phyloP scores from a whole-genome alignment of 2,888 invertebrate genomes.

The Druceiella hillmani region DNA sequence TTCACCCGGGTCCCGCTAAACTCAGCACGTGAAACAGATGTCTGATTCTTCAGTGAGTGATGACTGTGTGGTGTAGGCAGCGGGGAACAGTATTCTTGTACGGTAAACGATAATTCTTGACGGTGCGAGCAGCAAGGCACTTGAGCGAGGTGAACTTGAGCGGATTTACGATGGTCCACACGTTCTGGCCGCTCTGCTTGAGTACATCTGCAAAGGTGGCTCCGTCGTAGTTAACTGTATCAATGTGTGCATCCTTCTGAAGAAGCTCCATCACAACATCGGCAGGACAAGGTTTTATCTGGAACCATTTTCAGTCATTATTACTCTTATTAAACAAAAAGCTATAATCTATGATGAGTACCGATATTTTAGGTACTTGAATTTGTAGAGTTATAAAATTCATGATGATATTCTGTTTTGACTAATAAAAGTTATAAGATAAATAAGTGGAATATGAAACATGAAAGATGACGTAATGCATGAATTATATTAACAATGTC shows the following conservation, averaged over 20 bases:
- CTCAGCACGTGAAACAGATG: not conserved
- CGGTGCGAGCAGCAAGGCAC: constrained; percentile 80
- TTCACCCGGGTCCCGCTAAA: too few relatives aligned
- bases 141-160: constrained; percentile 74
- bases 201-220: constrained; percentile 70
- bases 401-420: too few relatives aligned
- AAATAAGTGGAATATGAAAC: too few relatives aligned
- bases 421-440: too few relatives aligned
- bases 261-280: constrained; percentile 69
- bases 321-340: too few relatives aligned
- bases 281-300: constrained; percentile 60
- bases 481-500: too few relatives aligned
- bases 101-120: constrained; percentile 64
- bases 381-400: too few relatives aligned
- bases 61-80: constrained; percentile 45
- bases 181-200: constrained; percentile 49
- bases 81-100: constrained; percentile 54
- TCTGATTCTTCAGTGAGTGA: constrained; percentile 37
- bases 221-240: constrained; percentile 71
- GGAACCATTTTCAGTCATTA: too few relatives aligned
- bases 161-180: constrained; percentile 66
- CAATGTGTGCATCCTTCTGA: constrained; percentile 78
- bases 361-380: too few relatives aligned
- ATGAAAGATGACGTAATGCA: too few relatives aligned
- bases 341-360: too few relatives aligned